Base-by-base conservation (phyloP, 2,797 vertebrate genomes). In the Coregonus suidteri region DNA sequence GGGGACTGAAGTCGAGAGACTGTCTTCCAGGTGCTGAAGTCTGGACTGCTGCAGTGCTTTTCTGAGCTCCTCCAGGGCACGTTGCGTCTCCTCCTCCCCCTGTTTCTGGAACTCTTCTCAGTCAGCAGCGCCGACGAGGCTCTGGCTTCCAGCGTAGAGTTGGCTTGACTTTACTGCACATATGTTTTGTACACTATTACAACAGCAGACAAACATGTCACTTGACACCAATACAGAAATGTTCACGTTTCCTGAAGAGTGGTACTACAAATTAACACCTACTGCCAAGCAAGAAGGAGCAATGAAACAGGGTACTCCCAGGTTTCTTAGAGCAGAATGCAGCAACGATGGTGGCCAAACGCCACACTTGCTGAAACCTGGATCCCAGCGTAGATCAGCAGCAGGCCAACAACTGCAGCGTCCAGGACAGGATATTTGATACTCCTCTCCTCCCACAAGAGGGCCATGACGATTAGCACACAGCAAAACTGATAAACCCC, bases 391-490 rank as follows among this genome's bases (percentile, higher is more conserved):
- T 97, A 99, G 75, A 99, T 92, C 18, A 98, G 87, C 56, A 97
- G 77, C n/a, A 99, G 91, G 62, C 97, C 97, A 51, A 90, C 14
- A 98, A 88, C 93, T 99, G 98, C 90, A 99, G 90, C 0, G 94
- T 89, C 98, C 98, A 99, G 1, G 96, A 97, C 68, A 99, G 91
- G 84, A 99, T 95, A 90, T 96, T 96, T 97, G 76, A 99, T 95
- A 89, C 93, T 99, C 79, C 96, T 96, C 74, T 97, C 79, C 4
- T 99, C 95, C 95, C 91, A 95, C 95, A 88, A 98, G 84, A 0
- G 98, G 98, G 3, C 98, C 98, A 2, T 97, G 96, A 52, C 95
- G 95, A 89, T 99, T 99, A 99, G 89, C 97, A 99, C 62, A 99
- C 94, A 0, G 93, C 94, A 16, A 99, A 99, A 87, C 97, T 98